Evolutionary conservation across 2,113 vertebrate species (phyloP).

Genomic region (Morone chrysops): DNA sequence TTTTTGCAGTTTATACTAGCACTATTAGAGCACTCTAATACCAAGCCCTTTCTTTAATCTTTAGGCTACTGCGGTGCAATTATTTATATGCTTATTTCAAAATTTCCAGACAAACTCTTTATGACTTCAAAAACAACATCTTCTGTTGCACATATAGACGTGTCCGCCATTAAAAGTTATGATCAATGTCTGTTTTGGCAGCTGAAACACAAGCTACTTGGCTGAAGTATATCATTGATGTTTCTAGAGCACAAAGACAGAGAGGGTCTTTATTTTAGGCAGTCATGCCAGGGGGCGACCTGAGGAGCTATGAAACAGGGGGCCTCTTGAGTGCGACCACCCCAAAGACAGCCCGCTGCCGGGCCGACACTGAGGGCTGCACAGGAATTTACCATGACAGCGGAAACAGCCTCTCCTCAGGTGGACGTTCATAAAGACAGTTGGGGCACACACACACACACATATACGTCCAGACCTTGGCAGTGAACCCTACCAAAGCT

Average conservation of each 20-base stretch:
- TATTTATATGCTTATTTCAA: neutral
- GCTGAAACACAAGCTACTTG: constrained; percentile 57
- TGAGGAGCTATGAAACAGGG: constrained; percentile 68
- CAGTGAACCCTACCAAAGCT: constrained; percentile 75
- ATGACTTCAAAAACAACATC: neutral
- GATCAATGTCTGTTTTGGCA: constrained; percentile 28
- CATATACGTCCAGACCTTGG: constrained; percentile 60
- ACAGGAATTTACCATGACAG: constrained; percentile 80
- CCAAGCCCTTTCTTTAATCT: neutral
- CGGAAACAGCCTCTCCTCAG: constrained; percentile 79
- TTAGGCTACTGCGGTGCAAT: neutral
- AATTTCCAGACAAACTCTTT: neutral
- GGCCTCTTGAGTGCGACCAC: constrained; percentile 74
- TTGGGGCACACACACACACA: constrained; percentile 27
- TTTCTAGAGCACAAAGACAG: constrained; percentile 71
- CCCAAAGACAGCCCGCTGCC: constrained; percentile 69
- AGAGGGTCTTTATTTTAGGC: constrained; percentile 77
- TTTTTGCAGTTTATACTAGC: neutral
- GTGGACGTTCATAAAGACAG: constrained; percentile 71
- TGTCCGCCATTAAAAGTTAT: constrained; percentile 11
- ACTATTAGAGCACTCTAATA: neutral
- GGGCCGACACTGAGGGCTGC: constrained; percentile 68
- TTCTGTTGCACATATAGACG: neutral
- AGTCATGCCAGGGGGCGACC: constrained; percentile 63
- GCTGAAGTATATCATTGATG: constrained; percentile 55